Base-by-base conservation (phyloP, 2,113 vertebrate species). In the Myotis yumanensis region DNA sequence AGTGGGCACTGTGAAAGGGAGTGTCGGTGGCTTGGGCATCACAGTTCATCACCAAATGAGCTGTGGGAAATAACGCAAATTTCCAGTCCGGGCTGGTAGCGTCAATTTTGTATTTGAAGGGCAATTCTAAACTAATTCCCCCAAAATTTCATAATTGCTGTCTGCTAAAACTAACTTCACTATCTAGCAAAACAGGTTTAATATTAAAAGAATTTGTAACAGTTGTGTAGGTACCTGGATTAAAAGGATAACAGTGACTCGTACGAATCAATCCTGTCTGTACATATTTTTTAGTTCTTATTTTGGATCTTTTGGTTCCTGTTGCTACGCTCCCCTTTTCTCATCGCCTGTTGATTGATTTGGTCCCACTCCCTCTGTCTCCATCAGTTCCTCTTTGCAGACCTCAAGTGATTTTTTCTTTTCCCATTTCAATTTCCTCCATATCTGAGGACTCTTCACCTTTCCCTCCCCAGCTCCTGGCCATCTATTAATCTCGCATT, bases 131-230 rank as follows among this genome's bases (percentile, higher is more conserved):
- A 46, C 66, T 72, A 51, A 72, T 25, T 22, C 62, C 51, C 51
- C 68, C 3, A 40, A 66, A 52, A 48, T 37, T 7, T 25, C 17
- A 0, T 72, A 64, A 89, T n/a, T 64, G 18, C 64, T 83, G 4
- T 54, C 35, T 75, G 54, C 69, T 64, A 48, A 92, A 84, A 84
- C 14, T 43, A 75, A 52, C 15, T 75, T 62, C 9, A 59, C 46
- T 82, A 43, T 66, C 82, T 82, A 46, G 8, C 12, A 51, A 80
- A 89, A 57, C 35, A 90, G 76, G 64, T 79, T 89, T 59, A 86
- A 57, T 64, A 83, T 10, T 25, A 35, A 89, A 94, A 72, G 71
- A 62, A 77, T 81, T 51, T 91, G 22, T 93, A 92, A 62, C 28
- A 46, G 15, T 76, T 90, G 62, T 66, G n/a, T 86, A 89, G 94